phyloP scores from a whole-genome alignment of 2,113 vertebrate genomes.

The Hemiprocne comata region DNA sequence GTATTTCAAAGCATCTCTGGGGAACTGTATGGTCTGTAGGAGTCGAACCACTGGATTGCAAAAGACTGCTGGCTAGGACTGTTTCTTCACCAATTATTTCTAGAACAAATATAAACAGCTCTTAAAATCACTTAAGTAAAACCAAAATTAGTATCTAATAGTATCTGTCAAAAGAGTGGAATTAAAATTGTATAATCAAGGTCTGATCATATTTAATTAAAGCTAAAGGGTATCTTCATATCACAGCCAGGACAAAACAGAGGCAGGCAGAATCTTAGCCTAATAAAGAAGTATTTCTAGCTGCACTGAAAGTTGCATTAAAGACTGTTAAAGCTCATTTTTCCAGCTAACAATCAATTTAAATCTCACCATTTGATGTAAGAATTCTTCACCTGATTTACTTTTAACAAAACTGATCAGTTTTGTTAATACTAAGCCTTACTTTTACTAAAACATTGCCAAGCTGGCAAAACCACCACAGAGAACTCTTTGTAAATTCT shows the following conservation, averaged over 20 bases:
- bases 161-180: not conserved
- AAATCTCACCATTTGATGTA: not conserved
- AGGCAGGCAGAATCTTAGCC: not conserved
- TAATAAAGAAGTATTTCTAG: not conserved
- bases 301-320: not conserved
- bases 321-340: not conserved
- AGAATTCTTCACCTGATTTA: not conserved
- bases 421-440: not conserved
- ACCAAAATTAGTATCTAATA: not conserved
- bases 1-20: slow-evolving; percentile 76
- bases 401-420: not conserved
- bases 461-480: not conserved
- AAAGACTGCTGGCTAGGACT: slow-evolving; percentile 79
- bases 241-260: not conserved
- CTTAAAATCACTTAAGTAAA: slow-evolving; percentile 6
- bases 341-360: not conserved
- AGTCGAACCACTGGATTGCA: slow-evolving; percentile 75
- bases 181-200: not conserved
- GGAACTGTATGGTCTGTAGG: slow-evolving; percentile 81
- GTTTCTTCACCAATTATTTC: slow-evolving; percentile 80
- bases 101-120: slow-evolving; percentile 53
- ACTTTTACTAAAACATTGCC: not conserved
- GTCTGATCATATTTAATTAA: not conserved
- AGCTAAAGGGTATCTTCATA: not conserved
- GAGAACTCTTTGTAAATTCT: not conserved